Conservation (phyloP, 1,140 invertebrate genomes). For the Drosophila pseudoobscura region DNA sequence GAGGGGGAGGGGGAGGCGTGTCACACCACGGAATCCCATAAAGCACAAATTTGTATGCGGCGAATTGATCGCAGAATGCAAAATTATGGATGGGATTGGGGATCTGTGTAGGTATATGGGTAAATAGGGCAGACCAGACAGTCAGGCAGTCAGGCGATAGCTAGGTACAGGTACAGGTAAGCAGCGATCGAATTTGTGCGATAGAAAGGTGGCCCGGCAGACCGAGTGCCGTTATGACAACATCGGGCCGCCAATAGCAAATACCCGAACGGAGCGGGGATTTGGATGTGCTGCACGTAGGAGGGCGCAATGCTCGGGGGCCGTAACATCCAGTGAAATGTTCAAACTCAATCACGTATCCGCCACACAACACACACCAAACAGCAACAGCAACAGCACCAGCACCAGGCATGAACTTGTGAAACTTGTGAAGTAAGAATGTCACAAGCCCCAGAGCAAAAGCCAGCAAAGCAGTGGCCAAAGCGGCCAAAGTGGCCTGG, state of each 20-base stretch:
- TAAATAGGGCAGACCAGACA: conserved; percentile 38
- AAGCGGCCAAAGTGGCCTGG: not conserved
- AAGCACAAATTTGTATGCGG: conserved; percentile 14
- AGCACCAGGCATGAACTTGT: conserved; percentile 38
- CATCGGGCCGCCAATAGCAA: conserved; percentile 19
- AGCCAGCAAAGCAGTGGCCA: too few species aligned
- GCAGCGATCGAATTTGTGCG: conserved; percentile 4
- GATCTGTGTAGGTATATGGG: conserved; percentile 24
- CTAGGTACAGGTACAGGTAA: not conserved
- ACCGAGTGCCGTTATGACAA: conserved; percentile 61
- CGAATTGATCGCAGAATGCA: conserved; percentile 31
- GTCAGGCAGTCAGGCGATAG: not conserved
- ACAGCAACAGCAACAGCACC: too few species aligned
- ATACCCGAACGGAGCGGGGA: conserved; percentile 14
- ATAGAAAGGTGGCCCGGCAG: conserved; percentile 46
- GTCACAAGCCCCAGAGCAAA: conserved; percentile 16
- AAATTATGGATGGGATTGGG: conserved; percentile 5
- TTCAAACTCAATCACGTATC: conserved; percentile 51
- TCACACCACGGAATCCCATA: too few species aligned
- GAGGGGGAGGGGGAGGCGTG: too few species aligned
- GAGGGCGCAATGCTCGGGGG: conserved; percentile 37
- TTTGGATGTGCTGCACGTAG: conserved; percentile 51
- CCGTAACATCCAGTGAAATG: conserved; percentile 37
- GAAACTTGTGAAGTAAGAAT: conserved; percentile 55
- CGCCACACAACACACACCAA: too few species aligned